Evolutionary conservation across 2,113 vertebrate genomes (phyloP), one percentile per base, ranked within the genome.

Genomic region (Baryphthengus martii): DNA sequence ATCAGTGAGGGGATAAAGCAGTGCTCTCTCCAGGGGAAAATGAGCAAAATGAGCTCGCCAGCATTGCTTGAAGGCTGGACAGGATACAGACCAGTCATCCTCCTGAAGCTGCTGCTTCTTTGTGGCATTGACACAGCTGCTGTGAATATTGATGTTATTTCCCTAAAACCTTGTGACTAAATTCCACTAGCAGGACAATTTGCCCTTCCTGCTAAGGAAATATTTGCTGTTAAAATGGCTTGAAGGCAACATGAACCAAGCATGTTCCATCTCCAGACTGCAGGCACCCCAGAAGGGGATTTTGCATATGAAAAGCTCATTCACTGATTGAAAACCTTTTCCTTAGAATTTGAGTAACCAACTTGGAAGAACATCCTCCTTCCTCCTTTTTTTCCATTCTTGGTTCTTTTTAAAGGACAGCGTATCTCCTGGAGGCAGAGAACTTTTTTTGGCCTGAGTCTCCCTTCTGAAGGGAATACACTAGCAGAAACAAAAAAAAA

Each of bases 381-480:
- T 87, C 28, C 55, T 92, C 16, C 6, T 67, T 83, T 88, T 83
- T 56, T 52, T 70, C 42, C n/a, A 11, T 66, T 96, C 84, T 87
- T 72, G 59, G 18, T 95, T 97, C 75, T 97, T 95, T 96, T 94
- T 90, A 94, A 93, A 80, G 82, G 78, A 86, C 79, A 94, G 50
- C 49, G 39, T 85, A 68, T 85, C 78, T 92, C 44, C 67, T 77
- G 65, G 44, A 91, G 40, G 58, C 6, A 3, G 52, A 35, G 15
- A 95, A 75, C 35, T 19, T 53, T 72, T 72, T 88, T 88, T 74
- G 53, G 76, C 45, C 78, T 23, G 3, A n/a, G 71, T 72, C 37
- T 67, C 33, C 68, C 55, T 82, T 55, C 35, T 76, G 72, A 52
- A 87, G 59, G 56, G 71, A 90, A 88, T 65, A 83, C n/a, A 58